Evolutionary conservation across 2,888 invertebrate genomes (phyloP).

Genomic region (Agonopterix subpropinquella): DNA sequence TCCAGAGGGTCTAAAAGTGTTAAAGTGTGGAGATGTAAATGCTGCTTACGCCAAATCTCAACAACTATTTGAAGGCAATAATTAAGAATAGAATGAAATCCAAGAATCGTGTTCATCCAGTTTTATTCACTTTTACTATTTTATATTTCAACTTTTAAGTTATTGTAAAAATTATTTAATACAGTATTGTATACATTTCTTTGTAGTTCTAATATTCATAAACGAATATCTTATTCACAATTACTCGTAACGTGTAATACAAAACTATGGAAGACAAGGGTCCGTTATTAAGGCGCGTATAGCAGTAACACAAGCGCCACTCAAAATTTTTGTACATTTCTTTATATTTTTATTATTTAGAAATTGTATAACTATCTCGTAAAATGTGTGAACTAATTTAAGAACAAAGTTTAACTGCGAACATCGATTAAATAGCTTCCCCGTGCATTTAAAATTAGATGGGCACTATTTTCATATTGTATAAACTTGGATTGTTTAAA

Average conservation of each 20-base stretch:
- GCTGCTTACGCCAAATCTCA: constrained; percentile 39
- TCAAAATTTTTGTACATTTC: not conserved
- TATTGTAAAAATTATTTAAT: constrained; percentile 66
- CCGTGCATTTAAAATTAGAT: too few species aligned
- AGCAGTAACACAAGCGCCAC: too few species aligned
- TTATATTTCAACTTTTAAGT: constrained; percentile 51
- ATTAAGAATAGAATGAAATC: constrained; percentile 28
- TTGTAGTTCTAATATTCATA: constrained; percentile 37
- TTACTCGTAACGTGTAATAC: constrained; percentile 32
- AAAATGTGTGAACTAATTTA: too few species aligned
- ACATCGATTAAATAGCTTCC: too few species aligned
- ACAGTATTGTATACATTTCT: constrained; percentile 59
- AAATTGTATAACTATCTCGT: too few species aligned
- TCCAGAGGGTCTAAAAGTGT: constrained; percentile 62
- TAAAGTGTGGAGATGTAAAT: constrained; percentile 41
- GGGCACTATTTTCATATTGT: too few species aligned
- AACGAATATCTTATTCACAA: constrained; percentile 23
- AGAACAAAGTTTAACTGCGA: too few species aligned
- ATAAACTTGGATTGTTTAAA: too few species aligned
- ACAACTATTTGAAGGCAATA: constrained; percentile 40
- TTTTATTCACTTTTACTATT: constrained; percentile 63
- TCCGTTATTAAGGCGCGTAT: constrained; percentile 20
- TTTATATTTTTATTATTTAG: constrained; percentile 9
- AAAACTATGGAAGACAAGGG: constrained; percentile 67
- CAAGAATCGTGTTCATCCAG: constrained; percentile 41